These are phyloP conservation scores for Ornithorhynchus anatinus DNA, from an alignment of 2,113 vertebrate genomes.

Conservation along the genomic window DNA sequence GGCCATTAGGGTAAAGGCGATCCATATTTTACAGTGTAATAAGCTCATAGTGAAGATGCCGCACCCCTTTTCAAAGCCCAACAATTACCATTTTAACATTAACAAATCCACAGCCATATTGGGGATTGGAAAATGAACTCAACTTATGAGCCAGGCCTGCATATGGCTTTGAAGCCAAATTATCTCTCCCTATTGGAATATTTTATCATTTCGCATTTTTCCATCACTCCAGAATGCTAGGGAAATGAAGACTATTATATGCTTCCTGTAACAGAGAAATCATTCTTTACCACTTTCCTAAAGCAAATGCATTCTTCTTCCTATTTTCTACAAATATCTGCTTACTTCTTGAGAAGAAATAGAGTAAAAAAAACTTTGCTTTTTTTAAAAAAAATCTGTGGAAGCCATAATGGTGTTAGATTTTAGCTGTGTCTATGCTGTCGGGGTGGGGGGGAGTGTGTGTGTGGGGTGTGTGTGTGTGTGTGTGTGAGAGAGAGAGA, in stretches of 20 bases:
- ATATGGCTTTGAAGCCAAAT: constrained; percentile 34
- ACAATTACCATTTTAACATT: constrained; percentile 76
- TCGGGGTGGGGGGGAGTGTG: no score
- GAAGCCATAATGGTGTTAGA: not conserved
- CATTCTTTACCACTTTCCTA: constrained; percentile 14
- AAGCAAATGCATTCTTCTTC: not conserved
- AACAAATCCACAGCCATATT: constrained; percentile 72
- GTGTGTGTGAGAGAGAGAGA: not conserved
- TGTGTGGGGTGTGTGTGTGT: not conserved
- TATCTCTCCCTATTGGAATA: constrained; percentile 51
- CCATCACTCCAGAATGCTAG: constrained; percentile 44
- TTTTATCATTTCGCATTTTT: constrained; percentile 52
- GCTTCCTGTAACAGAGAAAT: constrained; percentile 27
- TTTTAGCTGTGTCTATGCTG: no score
- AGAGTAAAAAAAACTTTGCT: not conserved
- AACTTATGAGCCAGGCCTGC: constrained; percentile 52
- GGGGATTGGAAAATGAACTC: constrained; percentile 52
- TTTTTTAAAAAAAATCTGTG: not conserved
- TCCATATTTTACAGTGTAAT: constrained; percentile 86
- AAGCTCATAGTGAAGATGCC: constrained; percentile 74
- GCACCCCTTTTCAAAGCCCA: constrained; percentile 68
- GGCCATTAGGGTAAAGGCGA: constrained; percentile 87
- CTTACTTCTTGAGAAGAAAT: constrained; percentile 14
- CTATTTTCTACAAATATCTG: not conserved
- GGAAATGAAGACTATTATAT: constrained; percentile 12